Evolutionary conservation across 2,113 vertebrate species (phyloP).

Genomic region (Trematomus loennbergii): DNA sequence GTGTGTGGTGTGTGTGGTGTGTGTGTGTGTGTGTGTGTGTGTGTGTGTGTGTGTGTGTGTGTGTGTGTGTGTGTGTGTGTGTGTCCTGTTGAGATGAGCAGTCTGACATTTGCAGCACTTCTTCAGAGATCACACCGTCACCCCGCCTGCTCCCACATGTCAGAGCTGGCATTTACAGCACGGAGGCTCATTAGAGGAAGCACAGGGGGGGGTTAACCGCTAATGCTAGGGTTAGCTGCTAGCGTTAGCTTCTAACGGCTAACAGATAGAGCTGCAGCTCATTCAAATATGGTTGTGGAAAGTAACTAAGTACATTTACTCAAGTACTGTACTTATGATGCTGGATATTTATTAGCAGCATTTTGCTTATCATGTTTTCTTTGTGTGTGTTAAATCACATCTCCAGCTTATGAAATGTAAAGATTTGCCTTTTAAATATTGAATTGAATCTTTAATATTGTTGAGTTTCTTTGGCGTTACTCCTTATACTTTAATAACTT

Average conservation of each 20-base stretch:
- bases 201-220: slow-evolving; percentile 6
- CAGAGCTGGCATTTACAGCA: slow-evolving; percentile 34
- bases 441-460: no score
- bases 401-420: no score
- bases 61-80: background rate
- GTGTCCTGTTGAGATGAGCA: slow-evolving; percentile 22
- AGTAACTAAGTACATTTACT: background rate
- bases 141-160: slow-evolving; percentile 27
- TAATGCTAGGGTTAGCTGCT: background rate
- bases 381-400: no score
- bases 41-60: background rate
- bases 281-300: background rate
- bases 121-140: slow-evolving; percentile 37
- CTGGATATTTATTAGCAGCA: no score
- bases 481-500: background rate
- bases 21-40: no score
- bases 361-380: no score
- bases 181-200: slow-evolving; percentile 30
- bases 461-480: no score
- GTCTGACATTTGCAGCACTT: slow-evolving; percentile 36
- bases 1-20: background rate
- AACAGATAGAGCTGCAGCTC: background rate
- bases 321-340: background rate
- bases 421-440: no score
- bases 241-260: background rate